Percentiles rank a stretch among this genome's conserved stretches.
Conservation (phyloP, 2,797 vertebrate species). For the Coregonus ussuriensis region DNA sequence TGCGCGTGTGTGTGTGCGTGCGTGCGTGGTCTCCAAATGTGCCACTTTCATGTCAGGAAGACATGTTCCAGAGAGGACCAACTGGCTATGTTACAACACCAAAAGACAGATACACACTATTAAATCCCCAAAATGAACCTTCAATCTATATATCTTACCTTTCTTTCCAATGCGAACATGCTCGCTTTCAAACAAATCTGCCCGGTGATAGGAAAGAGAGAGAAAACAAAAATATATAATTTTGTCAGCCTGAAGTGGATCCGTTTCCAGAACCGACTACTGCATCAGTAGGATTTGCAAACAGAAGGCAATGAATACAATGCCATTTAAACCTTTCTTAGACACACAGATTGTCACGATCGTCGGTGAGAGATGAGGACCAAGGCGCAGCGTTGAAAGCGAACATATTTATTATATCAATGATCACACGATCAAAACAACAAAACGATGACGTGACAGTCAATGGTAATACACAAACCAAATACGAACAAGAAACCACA, state of each 20-base stretch:
- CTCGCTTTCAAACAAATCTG: conserved; percentile 95
- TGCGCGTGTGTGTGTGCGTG: background rate
- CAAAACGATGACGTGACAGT: too few species aligned
- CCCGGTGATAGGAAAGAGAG: conserved; percentile 46
- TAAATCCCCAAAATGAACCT: conserved; percentile 12
- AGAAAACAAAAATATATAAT: conserved; percentile 30
- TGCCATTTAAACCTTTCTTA: conserved; percentile 50
- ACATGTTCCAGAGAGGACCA: background rate
- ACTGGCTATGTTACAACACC: background rate
- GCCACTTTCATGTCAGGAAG: background rate
- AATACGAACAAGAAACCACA: too few species aligned
- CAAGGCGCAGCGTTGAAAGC: too few species aligned
- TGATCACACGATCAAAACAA: too few species aligned
- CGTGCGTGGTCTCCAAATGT: background rate
- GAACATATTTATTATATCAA: too few species aligned
- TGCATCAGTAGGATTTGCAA: conserved; percentile 54
- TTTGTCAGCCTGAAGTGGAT: background rate
- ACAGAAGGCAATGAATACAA: conserved; percentile 27
- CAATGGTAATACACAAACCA: too few species aligned
- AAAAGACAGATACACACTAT: background rate
- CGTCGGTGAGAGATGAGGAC: too few species aligned
- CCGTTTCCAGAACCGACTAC: conserved; percentile 9
- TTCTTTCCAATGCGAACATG: conserved; percentile 88
- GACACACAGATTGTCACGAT: conserved; percentile 47
- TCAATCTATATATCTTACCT: conserved; percentile 74